phyloP scores from a whole-genome alignment of 2,113 vertebrate genomes.

The Formicarius rufipectus region DNA sequence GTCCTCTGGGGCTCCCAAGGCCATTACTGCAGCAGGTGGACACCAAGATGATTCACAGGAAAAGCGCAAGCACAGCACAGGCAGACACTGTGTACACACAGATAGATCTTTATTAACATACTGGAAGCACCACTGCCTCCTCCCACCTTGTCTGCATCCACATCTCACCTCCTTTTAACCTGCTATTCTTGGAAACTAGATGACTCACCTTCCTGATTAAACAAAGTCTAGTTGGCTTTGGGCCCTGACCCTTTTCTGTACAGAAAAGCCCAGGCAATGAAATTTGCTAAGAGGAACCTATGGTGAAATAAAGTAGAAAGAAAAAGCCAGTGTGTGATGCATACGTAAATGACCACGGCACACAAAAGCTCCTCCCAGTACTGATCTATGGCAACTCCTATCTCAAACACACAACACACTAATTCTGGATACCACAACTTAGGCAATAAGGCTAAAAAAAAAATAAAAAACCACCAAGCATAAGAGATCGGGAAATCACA shows the following conservation, averaged over 20 bases:
- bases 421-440: background rate
- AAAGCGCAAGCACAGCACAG: conserved; percentile 15
- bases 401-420: background rate
- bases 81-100: background rate
- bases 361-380: background rate
- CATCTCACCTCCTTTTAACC: background rate
- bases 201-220: conserved; percentile 18
- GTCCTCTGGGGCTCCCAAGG: background rate
- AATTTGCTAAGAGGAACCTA: background rate
- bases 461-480: background rate
- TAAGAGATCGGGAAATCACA: background rate
- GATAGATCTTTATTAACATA: background rate
- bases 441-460: background rate
- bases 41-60: background rate
- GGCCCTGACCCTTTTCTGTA: background rate
- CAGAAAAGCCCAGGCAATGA: background rate
- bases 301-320: background rate
- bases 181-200: background rate
- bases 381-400: background rate
- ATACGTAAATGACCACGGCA: background rate
- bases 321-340: background rate
- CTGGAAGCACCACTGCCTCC: background rate
- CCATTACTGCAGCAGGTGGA: background rate
- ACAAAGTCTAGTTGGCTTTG: conserved; percentile 2
- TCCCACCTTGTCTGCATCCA: background rate